Percentiles rank a stretch among this genome's conserved stretches.
phyloP scores from a whole-genome alignment of 2,888 invertebrate genomes.

The Amiota communis region DNA sequence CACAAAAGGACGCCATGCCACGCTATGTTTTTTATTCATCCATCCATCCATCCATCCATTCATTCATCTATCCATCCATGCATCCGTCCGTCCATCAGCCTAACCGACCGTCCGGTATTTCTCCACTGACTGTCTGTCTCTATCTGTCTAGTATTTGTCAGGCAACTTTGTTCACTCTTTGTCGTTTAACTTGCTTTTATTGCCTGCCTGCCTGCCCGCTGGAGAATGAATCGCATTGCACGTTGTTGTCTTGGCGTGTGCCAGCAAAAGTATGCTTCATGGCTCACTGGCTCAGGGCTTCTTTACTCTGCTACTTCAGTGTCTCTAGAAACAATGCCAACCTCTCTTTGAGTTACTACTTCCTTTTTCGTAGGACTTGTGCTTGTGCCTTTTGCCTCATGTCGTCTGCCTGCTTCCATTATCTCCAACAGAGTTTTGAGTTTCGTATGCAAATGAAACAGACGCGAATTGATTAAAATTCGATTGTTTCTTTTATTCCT shows the following conservation, averaged over 20 bases:
- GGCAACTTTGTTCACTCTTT: neutral
- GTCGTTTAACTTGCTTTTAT: neutral
- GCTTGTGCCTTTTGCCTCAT: too few species aligned
- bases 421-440: neutral
- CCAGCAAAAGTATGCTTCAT: too few species aligned
- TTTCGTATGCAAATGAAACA: slow-evolving; percentile 53
- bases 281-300: too few species aligned
- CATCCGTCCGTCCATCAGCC: slow-evolving; percentile 5
- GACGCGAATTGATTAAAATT: slow-evolving; percentile 73
- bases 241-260: too few species aligned
- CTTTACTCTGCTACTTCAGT: neutral
- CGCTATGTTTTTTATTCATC: neutral
- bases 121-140: neutral
- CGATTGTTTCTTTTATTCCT: slow-evolving; percentile 67
- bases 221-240: neutral
- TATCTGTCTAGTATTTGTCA: neutral
- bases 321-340: neutral
- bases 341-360: slow-evolving; percentile 3
- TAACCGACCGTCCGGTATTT: neutral
- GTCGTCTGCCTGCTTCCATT: too few species aligned
- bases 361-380: too few species aligned
- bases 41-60: neutral
- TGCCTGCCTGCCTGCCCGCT: neutral
- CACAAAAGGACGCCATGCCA: neutral
- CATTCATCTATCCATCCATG: neutral